phyloP scores from a whole-genome alignment of 2,113 vertebrate genomes.

The Eudyptes chrysolophus region DNA sequence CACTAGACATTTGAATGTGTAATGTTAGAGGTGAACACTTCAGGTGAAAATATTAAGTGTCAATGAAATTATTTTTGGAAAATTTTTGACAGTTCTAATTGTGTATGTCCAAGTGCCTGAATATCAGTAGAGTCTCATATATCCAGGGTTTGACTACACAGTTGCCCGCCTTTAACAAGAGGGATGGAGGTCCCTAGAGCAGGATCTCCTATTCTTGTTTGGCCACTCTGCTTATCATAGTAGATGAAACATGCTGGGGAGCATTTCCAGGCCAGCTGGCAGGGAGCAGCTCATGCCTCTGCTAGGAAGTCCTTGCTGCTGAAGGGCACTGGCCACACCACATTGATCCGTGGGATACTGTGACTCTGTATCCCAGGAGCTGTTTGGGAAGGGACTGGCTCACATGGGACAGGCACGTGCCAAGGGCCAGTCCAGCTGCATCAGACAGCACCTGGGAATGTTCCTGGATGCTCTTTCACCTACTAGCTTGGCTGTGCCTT shows the following conservation, averaged over 20 bases:
- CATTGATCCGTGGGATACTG: fast-evolving
- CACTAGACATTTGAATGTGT: background rate
- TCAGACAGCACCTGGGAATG: background rate
- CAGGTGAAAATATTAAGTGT: background rate
- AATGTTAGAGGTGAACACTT: background rate
- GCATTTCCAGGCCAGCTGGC: background rate
- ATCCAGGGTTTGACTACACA: background rate
- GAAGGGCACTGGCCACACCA: background rate
- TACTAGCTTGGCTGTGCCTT: background rate
- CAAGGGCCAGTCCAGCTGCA: background rate
- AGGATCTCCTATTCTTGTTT: background rate
- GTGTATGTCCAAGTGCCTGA: background rate
- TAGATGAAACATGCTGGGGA: background rate
- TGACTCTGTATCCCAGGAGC: background rate
- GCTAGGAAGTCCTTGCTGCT: background rate
- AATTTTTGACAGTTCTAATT: background rate
- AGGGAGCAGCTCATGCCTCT: background rate
- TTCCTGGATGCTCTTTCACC: background rate
- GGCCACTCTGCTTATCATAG: background rate
- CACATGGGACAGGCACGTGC: fast-evolving
- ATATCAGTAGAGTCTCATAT: background rate
- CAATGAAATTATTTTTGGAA: background rate
- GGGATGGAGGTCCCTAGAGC: background rate
- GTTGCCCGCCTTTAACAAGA: background rate
- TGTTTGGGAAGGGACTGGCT: background rate